A percentile compares a stretch with the other conserved stretches of the same genome.
These are phyloP conservation scores for Pseudomyrmex cubaensis DNA, from an alignment of 1,140 invertebrate genomes.

Conservation along the genomic window DNA sequence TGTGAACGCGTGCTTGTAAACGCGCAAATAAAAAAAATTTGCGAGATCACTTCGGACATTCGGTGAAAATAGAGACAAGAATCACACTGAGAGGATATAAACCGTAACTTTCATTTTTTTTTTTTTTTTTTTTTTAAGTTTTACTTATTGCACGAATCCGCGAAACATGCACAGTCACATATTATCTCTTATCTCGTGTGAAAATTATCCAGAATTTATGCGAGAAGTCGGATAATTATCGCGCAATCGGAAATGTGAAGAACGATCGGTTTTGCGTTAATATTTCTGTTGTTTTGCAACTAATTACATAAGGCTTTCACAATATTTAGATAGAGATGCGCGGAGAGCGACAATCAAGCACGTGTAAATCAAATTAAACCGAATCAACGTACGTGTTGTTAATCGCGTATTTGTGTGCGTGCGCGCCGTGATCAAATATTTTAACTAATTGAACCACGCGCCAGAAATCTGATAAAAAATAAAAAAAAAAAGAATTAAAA, in stretches of 20 bases:
- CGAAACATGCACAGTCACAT: too few species aligned
- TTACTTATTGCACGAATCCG: too few species aligned
- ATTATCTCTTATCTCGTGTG: neutral
- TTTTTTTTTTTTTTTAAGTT: too few species aligned
- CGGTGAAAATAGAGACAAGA: neutral
- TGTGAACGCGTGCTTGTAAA: neutral
- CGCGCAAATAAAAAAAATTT: conserved; percentile 5
- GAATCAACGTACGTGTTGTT: conserved; percentile 1
- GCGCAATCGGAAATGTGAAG: neutral
- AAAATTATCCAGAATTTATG: neutral
- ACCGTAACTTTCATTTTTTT: too few species aligned
- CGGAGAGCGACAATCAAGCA: conserved; percentile 11
- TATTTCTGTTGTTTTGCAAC: conserved; percentile 37
- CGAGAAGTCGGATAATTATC: neutral
- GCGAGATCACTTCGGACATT: neutral
- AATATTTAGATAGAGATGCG: conserved; percentile 22
- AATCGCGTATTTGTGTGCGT: neutral
- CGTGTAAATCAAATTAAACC: conserved; percentile 39
- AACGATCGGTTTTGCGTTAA: neutral
- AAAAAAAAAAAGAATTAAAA: neutral
- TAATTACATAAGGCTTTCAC: conserved; percentile 29
- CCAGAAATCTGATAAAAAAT: conserved; percentile 24
- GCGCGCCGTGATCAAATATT: conserved; percentile 37
- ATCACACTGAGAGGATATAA: neutral
- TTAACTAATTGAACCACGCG: conserved; percentile 43